A percentile compares a stretch with the other conserved stretches of the same genome.
These are phyloP conservation scores for Notiomystis cincta DNA, from an alignment of 2,113 vertebrate genomes.

Conservation along the genomic window DNA sequence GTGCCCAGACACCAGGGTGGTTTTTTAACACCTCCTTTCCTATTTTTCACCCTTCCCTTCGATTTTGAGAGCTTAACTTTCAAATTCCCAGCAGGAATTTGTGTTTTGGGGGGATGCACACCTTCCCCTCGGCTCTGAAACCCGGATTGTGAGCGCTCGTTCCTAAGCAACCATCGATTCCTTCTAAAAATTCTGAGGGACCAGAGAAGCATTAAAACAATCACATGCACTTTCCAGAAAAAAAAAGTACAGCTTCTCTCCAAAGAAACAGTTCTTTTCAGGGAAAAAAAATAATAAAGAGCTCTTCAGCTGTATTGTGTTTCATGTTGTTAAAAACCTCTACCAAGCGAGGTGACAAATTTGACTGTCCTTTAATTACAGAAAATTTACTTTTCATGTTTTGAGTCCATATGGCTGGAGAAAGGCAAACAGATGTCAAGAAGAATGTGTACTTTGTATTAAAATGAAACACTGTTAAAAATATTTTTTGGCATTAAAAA, in stretches of 20 bases:
- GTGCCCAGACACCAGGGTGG: background rate
- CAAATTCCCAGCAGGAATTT: background rate
- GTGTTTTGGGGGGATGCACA: background rate
- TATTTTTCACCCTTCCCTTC: background rate
- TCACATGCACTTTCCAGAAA: background rate
- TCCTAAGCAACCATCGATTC: conserved; percentile 56
- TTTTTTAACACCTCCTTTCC: background rate
- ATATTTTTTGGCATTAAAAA: background rate
- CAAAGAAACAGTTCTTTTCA: background rate
- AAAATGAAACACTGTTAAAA: background rate
- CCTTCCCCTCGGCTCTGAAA: background rate
- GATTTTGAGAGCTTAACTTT: background rate
- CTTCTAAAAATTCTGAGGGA: conserved; percentile 41
- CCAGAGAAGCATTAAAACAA: conserved; percentile 41
- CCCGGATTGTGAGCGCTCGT: background rate
- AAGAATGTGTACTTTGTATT: conserved; percentile 20
- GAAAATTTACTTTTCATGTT: background rate
- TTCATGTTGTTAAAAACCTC: background rate
- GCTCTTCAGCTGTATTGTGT: background rate
- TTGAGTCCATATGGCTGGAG: background rate
- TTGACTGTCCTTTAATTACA: background rate
- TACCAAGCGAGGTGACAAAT: background rate
- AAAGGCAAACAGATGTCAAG: background rate
- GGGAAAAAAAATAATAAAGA: background rate
- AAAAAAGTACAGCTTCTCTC: background rate